Conservation (phyloP, 2,797 vertebrate genomes). For the Sebastes matsubarae region DNA sequence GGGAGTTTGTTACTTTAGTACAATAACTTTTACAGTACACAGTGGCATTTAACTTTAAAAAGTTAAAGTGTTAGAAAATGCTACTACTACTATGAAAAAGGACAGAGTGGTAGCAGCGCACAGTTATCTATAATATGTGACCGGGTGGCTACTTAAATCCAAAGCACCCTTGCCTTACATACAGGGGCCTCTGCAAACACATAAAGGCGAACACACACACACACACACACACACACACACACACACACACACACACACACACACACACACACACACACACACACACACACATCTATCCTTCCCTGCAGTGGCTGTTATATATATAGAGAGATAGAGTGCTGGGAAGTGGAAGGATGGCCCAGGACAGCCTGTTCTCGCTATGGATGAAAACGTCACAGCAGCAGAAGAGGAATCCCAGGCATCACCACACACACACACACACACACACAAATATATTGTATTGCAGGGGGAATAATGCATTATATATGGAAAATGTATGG, state of each 20-base stretch:
- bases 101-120: not conserved
- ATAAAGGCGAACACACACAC: not conserved
- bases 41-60: not conserved
- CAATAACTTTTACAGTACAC: not conserved
- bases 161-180: not conserved
- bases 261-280: not conserved
- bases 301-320: conserved; percentile 46
- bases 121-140: conserved; percentile 7
- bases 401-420: conserved; percentile 20
- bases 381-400: conserved; percentile 27
- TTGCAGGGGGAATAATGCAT: not conserved
- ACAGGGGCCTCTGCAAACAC: conserved; percentile 1
- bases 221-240: not conserved
- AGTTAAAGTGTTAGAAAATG: not conserved
- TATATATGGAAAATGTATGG: no score
- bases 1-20: not conserved
- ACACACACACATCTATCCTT: not conserved
- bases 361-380: conserved; percentile 54
- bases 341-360: conserved; percentile 20
- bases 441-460: not conserved
- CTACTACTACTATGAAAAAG: not conserved
- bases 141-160: not conserved
- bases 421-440: not conserved
- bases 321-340: conserved; percentile 18
- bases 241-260: no score